A percentile compares a stretch with the other conserved stretches of the same genome.
Conservation (phyloP, 2,797 vertebrate species). For the Antrozous pallidus region DNA sequence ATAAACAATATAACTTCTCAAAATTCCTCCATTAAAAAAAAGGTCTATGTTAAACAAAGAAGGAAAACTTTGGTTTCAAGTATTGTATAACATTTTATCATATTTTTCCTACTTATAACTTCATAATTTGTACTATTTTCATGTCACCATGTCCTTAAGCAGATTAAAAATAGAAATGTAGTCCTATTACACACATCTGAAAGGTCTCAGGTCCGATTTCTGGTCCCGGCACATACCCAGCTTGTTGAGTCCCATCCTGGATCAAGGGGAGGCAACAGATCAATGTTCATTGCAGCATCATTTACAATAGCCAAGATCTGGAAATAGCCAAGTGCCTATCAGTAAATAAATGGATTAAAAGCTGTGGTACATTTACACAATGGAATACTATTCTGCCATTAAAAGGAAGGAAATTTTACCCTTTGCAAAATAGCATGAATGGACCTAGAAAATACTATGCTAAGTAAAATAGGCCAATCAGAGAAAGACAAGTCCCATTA, state of each 20-base stretch:
- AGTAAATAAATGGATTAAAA: background rate
- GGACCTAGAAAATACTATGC: background rate
- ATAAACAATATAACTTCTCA: constrained; percentile 7
- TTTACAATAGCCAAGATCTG: background rate
- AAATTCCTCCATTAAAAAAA: constrained; percentile 15
- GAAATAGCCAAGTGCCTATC: background rate
- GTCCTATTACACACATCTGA: background rate
- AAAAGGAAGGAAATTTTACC: background rate
- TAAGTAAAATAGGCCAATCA: background rate
- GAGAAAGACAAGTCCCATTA: background rate
- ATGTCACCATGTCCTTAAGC: background rate
- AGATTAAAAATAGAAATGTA: constrained; percentile 28
- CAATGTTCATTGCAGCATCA: background rate
- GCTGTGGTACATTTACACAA: background rate
- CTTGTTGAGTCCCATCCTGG: background rate
- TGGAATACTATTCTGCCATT: background rate
- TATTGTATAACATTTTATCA: background rate
- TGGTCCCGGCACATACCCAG: background rate
- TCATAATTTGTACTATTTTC: background rate
- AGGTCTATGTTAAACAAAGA: background rate
- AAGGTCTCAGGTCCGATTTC: background rate
- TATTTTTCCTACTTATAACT: constrained; percentile 13
- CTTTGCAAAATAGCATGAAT: background rate
- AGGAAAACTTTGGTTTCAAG: constrained; percentile 6
- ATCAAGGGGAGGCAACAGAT: background rate